Base-by-base conservation (phyloP, 2,113 vertebrate genomes). In the Salminus brasiliensis region DNA sequence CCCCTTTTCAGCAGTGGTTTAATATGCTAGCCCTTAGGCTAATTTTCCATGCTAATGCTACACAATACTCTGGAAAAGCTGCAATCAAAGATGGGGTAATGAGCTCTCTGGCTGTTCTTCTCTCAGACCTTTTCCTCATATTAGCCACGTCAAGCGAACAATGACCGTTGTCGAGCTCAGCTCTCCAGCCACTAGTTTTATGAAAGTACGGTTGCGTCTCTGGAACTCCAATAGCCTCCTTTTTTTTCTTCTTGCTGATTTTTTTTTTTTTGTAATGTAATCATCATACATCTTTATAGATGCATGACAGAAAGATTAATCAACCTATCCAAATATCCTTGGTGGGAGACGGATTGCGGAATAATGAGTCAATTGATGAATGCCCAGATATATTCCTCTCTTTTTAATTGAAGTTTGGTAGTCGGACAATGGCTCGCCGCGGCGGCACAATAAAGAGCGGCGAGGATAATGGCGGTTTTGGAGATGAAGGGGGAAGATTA, bases 281-380 rank as follows among this genome's bases (percentile, higher is more conserved):
- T 84, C 86, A 86, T 86, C 83, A 90, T 92, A 88, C 43, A 89
- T 92, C 90, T 90, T 91, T 87, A 90, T 87, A 81, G 74, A 87
- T 86, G 62, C 59, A 77, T 89, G 90, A 92, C 89, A 89, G 88
- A 87, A 85, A 89, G 88, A 92, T 93, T 91, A 89, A 92, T 92
- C 86, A 85, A 85, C 82, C 88, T 85, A 87, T 86, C 83, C 85
- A 68, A 85, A 89, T 88, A 85, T 84, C 85, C 80, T 78, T 83
- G 88, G 80, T 62, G 82, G 74, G 59, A 81, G 81, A 85, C 81
- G 86, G 87, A 87, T 87, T 87, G 78, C 79, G 74, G 87, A 89
- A 90, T 92, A 91, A 93, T 90, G 86, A 91, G 88, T 91, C 84
- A 76, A 86, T 85, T 86, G 88, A 91, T 87, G 73, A 81, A 92